Evolutionary conservation across 2,888 invertebrate genomes (phyloP), one percentile per base, ranked within the genome.

Genomic region (Cistogaster globosa): DNA sequence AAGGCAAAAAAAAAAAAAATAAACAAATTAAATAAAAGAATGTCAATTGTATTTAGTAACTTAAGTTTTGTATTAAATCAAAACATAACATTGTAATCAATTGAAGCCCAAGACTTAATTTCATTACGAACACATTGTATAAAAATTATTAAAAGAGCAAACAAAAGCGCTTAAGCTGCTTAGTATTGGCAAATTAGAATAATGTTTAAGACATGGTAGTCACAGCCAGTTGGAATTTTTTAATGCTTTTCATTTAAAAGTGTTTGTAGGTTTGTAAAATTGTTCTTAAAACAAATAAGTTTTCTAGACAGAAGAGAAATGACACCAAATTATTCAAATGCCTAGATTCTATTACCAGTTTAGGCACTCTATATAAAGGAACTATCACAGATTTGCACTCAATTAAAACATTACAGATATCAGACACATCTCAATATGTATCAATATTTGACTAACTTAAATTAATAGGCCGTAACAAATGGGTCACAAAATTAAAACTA

Each of bases 91-190:
- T 62, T 78, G 32, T 55, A 69, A 69, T 69, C 62, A 68, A 78
- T 78, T 78, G 32, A 71, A 78, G 69, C 45, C 78, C 63, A 78
- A 71, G 26, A 58, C 22, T 80, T 79, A 72, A 79, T 79, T 79
- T 79, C 58, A 72, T 80, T 80, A 72, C 68, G 53, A 69, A 55
- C 77, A 78, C 60, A 51, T 69, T 62, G 60, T 62, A 20, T 20
- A 32, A 42, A 26, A 45, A 32, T 69, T 62, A 78, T 32, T n/a
- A 36, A 18, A 22, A 32, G 26, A 51, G 68, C 60, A 60, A 62
- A 53, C 32, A 32, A 65, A 60, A 78, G 16, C 53, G 20, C 51
- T 75, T 58, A 26, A 69, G 11, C 18, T 8, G 18, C 38, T 68
- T 16, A 42, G 22, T 75, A 22, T 45, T 38, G 3, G 18, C 63